Evolutionary conservation across 2,888 invertebrate genomes (phyloP), one percentile per base, ranked within the genome.

Genomic region (Morpho achilles): DNA sequence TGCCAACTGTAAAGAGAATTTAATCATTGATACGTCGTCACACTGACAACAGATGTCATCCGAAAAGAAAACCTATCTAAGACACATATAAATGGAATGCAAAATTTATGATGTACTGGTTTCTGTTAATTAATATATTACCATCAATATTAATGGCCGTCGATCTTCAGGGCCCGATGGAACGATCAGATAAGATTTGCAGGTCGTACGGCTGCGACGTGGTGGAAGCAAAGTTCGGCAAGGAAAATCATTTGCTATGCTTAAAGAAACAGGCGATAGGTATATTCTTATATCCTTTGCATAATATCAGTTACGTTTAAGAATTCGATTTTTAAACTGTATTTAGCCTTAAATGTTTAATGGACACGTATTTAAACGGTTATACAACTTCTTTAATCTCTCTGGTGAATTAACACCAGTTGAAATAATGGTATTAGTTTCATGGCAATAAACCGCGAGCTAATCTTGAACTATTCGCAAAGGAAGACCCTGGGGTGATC

Each of bases 181-280:
- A 62, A 8, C 64, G 55, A 39, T 63, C 65, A 3, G 48, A 65
- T 6, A 62, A 53, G 7, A 57, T 69, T 2, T 76, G 75, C 57
- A 69, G 58, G n/a, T 62, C 66, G 0, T 64, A 69, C 7, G 87
- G 84, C 0, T 77, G 80, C 57, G 66, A 70, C 9, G 59, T 84
- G 7, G 61, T 85, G 0, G 68, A 76, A 50, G 87, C 76, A 0
- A 82, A 71, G 59, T 89, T 89, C 55, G 82, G 81, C 1, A 74
- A 71, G 3, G 84, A 87, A 60, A 66, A 57, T 0, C 77, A 87
- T 64, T 65, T 74, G 63, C 69, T 89, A 5, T 88, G 88, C 55
- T 45, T 63, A 43, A 61, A 59, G 43, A 50, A 47, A 9, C 59
- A 57, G 39, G 49, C 59, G 8, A 59, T 61, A 44, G 63, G 63